Conservation (phyloP, 2,888 invertebrate genomes). For the Kuschelorhynchus macadamiae region DNA sequence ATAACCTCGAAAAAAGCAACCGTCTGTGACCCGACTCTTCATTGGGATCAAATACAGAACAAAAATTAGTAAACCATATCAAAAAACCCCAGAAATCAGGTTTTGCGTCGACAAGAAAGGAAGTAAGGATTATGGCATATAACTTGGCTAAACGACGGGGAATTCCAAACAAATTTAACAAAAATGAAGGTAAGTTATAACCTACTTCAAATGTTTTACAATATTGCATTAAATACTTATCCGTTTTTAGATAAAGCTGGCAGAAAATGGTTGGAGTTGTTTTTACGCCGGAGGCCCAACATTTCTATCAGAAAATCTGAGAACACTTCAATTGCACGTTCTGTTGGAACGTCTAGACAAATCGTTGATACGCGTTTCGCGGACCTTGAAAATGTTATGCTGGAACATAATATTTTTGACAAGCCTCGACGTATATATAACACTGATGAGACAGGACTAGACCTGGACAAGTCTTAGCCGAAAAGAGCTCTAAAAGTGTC, state of each 20-base stretch:
- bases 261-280: conserved; percentile 3
- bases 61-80: conserved; percentile 27
- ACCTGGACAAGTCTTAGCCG: conserved; percentile 32
- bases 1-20: conserved; percentile 28
- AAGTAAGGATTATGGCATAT: conserved; percentile 16
- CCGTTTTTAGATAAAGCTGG: conserved; percentile 18
- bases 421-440: conserved; percentile 1
- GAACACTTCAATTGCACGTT: conserved; percentile 8
- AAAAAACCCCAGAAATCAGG: conserved; percentile 24
- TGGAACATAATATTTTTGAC: not conserved
- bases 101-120: conserved; percentile 25
- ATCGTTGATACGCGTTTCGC: conserved; percentile 6
- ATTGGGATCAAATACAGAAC: conserved; percentile 15
- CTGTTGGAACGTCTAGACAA: conserved; percentile 13
- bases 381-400: not conserved
- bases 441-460: conserved; percentile 22
- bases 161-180: conserved; percentile 4
- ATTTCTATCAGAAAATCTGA: conserved; percentile 14
- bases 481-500: conserved; percentile 29
- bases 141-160: conserved; percentile 24
- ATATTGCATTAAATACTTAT: too few species aligned
- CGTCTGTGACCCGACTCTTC: conserved; percentile 14
- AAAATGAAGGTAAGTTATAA: conserved; percentile 8
- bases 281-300: conserved; percentile 6
- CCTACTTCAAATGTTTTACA: too few species aligned